Percentiles rank a stretch among this genome's conserved stretches.
These are phyloP conservation scores for Halichoeres trimaculatus DNA, from an alignment of 2,113 vertebrate genomes.

Conservation along the genomic window DNA sequence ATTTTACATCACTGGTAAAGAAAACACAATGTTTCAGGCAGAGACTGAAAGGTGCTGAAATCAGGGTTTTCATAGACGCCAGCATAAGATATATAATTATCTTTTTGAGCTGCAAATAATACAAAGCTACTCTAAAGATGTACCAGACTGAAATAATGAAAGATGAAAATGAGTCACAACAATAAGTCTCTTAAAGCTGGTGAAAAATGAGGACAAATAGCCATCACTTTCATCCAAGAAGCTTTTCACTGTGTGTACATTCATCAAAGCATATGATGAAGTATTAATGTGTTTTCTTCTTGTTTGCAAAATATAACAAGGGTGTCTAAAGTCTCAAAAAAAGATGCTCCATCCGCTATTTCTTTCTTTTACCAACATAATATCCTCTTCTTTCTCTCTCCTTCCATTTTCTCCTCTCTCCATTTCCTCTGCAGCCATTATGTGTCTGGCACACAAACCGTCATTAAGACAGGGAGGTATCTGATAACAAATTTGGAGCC, in stretches of 20 bases:
- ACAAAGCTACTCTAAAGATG: not conserved
- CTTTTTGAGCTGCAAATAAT: not conserved
- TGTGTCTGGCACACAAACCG: constrained; percentile 20
- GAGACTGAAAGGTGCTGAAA: too few species aligned
- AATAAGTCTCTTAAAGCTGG: too few species aligned
- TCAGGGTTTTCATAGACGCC: too few species aligned
- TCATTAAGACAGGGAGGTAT: constrained; percentile 43
- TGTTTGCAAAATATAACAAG: constrained; percentile 12
- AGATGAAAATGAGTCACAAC: too few species aligned
- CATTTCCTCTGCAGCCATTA: constrained; percentile 49
- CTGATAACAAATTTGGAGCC: constrained; percentile 35
- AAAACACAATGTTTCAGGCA: too few species aligned
- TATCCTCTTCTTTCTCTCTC: constrained; percentile 37
- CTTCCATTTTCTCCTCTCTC: constrained; percentile 17
- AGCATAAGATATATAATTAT: too few species aligned
- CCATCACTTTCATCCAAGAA: not conserved
- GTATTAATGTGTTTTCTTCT: not conserved
- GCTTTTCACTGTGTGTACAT: not conserved
- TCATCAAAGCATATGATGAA: not conserved
- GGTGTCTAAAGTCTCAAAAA: not conserved
- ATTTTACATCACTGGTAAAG: too few species aligned
- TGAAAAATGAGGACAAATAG: not conserved
- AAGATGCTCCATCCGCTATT: not conserved
- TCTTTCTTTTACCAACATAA: constrained; percentile 18
- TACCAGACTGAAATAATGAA: too few species aligned